These are phyloP conservation scores for Potamarius usumacintae DNA, from an alignment of 2,113 vertebrate species.

Conservation along the genomic window DNA sequence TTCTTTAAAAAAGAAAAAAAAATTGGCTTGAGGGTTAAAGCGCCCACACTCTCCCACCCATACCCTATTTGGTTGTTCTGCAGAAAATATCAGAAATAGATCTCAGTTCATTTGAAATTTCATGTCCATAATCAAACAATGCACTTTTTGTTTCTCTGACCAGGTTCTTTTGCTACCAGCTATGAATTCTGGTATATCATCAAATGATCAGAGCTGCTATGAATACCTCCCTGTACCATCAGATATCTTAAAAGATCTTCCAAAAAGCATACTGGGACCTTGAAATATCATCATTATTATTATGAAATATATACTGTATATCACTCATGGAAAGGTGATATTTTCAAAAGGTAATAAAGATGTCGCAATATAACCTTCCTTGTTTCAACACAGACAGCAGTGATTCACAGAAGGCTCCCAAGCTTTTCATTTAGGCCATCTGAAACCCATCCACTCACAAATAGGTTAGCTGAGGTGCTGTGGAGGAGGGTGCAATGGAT, in stretches of 20 bases:
- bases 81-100: conserved; percentile 43
- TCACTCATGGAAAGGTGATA: conserved; percentile 2
- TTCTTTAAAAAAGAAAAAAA: conserved; percentile 44
- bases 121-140: conserved; percentile 62
- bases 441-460: conserved; percentile 44
- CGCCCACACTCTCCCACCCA: conserved; percentile 58
- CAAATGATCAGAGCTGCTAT: conserved; percentile 57
- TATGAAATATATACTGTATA: background rate
- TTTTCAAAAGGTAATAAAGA: conserved; percentile 11
- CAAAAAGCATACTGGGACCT: background rate
- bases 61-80: conserved; percentile 66
- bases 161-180: conserved; percentile 42
- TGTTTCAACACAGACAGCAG: conserved; percentile 4
- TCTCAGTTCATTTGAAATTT: conserved; percentile 56
- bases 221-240: background rate
- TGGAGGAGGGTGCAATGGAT: conserved; percentile 47
- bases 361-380: conserved; percentile 6
- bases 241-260: conserved; percentile 24
- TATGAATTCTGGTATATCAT: conserved; percentile 62
- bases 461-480: conserved; percentile 46
- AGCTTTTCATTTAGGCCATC: conserved; percentile 39
- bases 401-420: conserved; percentile 3
- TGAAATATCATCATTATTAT: conserved; percentile 1
- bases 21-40: conserved; percentile 71
- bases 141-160: conserved; percentile 50